Base-by-base conservation (phyloP, 2,797 vertebrate genomes). In the Apogon talboti region DNA sequence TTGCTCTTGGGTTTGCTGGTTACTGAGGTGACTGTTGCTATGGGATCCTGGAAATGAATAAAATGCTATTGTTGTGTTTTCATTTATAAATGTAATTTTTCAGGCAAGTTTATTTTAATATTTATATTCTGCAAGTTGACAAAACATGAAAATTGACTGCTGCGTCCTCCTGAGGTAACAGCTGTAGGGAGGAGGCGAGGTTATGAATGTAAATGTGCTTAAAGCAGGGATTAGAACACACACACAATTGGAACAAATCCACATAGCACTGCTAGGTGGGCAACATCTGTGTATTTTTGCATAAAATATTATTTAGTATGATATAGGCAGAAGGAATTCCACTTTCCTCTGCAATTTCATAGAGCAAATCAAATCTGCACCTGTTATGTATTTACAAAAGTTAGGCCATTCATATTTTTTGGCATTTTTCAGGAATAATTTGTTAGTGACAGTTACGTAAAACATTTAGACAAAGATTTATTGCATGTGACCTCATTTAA, bases 1-100 rank as follows among this genome's bases (percentile, higher is more conserved):
- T 97, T 99, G 91, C 95, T 99, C 89, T 98, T 99, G 24, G 98
- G 95, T 87, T 96, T 99, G 90, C 96, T 98, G 60, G 79, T 93
- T 80, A 99, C 95, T 72, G 96, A 95, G 75, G 95, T 91, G 63
- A 99, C 95, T 4, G 95, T 98, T 13, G 98, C 98, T 48, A 91
- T 87, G 0, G 98, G 97, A 92, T 98, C 93, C 98, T 99, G 84
- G 47, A 77, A 92, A 77, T 79, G 70, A 84, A 83, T 72, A 38
- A 72, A 75, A 81, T 44, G 10, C 75, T 76, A 59, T 77, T 80
- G 41, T 77, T 4, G 13, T 63, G 14, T 79, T 40, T 35, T 61
- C 11, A 43, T 67, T 61, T 73, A 52, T 35, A 70, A 59, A 67
- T n/a, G 40, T 18, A 40, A 37, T 46, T 77, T 77, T 80, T 76